Percentiles rank a stretch among this genome's conserved stretches.
Evolutionary conservation across 1,140 invertebrate species (phyloP).

Genomic region (Lasioglossum albipes): DNA sequence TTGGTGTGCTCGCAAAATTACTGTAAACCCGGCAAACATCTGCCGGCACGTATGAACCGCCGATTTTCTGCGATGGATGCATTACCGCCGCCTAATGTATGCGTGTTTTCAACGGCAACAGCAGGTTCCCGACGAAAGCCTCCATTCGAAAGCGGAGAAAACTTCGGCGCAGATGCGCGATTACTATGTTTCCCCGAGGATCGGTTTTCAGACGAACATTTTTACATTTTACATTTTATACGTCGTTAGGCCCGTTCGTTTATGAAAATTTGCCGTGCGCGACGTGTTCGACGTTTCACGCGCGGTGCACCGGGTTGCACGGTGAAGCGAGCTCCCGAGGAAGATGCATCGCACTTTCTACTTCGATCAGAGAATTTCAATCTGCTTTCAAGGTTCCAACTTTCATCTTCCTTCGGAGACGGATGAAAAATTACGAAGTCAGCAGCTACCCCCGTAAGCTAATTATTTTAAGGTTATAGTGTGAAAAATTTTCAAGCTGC

Average conservation of each 20-base stretch:
- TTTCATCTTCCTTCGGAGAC: too few species aligned
- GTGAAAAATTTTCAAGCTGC: too few species aligned
- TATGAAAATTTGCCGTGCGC: neutral
- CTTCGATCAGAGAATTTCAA: too few species aligned
- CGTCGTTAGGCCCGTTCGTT: neutral
- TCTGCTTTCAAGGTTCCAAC: too few species aligned
- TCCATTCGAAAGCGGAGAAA: neutral
- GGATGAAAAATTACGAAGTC: too few species aligned
- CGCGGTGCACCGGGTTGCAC: too few species aligned
- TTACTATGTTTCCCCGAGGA: neutral
- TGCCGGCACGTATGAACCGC: conserved; percentile 38
- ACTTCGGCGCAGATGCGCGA: neutral
- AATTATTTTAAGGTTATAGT: too few species aligned
- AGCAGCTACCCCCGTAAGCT: too few species aligned
- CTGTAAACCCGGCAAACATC: conserved; percentile 48
- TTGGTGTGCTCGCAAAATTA: conserved; percentile 39
- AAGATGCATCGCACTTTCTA: too few species aligned
- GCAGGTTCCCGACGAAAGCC: conserved; percentile 9
- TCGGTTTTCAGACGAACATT: neutral
- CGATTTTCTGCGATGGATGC: conserved; percentile 19
- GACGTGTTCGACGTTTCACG: too few species aligned
- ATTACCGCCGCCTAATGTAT: conserved; percentile 27
- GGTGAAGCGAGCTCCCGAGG: too few species aligned
- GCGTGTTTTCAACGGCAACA: conserved; percentile 23
- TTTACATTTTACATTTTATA: too few species aligned